Evolutionary conservation across 2,888 invertebrate species (phyloP).

Genomic region (Hemistola chrysoprasaria): DNA sequence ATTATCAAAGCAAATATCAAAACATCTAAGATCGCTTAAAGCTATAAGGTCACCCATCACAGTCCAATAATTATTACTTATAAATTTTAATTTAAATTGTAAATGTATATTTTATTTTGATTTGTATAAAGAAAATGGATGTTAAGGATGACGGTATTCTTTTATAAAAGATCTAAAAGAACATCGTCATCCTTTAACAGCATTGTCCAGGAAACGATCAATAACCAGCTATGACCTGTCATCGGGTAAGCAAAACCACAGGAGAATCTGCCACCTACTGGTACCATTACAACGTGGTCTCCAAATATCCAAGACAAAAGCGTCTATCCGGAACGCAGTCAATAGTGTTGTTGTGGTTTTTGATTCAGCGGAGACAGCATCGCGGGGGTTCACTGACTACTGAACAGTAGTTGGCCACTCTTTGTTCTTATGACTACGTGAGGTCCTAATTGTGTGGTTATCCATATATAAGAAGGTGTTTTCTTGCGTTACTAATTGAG

Average conservation of each 20-base stretch:
- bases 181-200: constrained; percentile 25
- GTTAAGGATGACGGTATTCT: too few relatives aligned
- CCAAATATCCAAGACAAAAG: constrained; percentile 42
- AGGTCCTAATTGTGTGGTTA: constrained; percentile 64
- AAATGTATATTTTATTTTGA: too few relatives aligned
- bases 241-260: constrained; percentile 50
- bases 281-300: constrained; percentile 72
- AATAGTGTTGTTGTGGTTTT: constrained; percentile 72
- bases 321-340: constrained; percentile 37
- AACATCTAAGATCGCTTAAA: too few relatives aligned
- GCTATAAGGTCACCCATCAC: too few relatives aligned
- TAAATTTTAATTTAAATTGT: too few relatives aligned
- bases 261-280: constrained; percentile 63
- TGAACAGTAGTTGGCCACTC: constrained; percentile 57
- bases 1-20: too few relatives aligned
- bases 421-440: constrained; percentile 69
- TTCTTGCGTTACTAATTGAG: constrained; percentile 53
- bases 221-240: constrained; percentile 66
- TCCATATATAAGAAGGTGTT: constrained; percentile 49
- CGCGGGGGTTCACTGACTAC: constrained; percentile 61
- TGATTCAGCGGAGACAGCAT: constrained; percentile 56
- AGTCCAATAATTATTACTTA: too few relatives aligned
- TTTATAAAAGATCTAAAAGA: too few relatives aligned
- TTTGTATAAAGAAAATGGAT: too few relatives aligned
- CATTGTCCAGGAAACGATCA: constrained; percentile 57